Evolutionary conservation across 2,797 vertebrate species (phyloP).

Genomic region (Halcyon chelicuti): DNA sequence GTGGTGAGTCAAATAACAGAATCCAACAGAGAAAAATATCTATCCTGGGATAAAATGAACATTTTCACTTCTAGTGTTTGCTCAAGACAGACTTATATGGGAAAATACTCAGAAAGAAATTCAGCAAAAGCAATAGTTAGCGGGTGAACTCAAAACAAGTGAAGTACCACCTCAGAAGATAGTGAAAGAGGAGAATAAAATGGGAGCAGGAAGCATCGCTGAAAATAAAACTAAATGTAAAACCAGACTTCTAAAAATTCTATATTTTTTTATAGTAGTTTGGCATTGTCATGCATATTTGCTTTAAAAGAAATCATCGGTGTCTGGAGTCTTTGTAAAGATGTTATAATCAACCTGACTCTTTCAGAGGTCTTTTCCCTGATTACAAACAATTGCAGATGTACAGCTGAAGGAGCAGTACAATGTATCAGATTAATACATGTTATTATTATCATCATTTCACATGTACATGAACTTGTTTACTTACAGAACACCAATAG

Average conservation of each 20-base stretch:
- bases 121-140: not conserved
- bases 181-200: not conserved
- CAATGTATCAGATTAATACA: not conserved
- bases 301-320: not conserved
- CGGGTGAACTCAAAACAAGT: not conserved
- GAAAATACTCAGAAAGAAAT: conserved; percentile 26
- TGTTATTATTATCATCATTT: not conserved
- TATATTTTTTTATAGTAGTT: not conserved
- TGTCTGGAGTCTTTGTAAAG: not conserved
- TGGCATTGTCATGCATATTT: not conserved
- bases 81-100: not conserved
- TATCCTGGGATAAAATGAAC: conserved; percentile 46
- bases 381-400: not conserved
- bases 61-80: conserved; percentile 33
- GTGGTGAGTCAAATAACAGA: conserved; percentile 31
- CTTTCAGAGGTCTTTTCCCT: not conserved
- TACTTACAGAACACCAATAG: not conserved
- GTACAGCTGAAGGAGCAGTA: not conserved
- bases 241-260: not conserved
- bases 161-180: not conserved
- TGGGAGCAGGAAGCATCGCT: not conserved
- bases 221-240: not conserved
- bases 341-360: not conserved
- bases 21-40: conserved; percentile 42
- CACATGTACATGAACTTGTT: not conserved